phyloP scores from a whole-genome alignment of 2,797 vertebrate genomes.

The Syncerus caffer region DNA sequence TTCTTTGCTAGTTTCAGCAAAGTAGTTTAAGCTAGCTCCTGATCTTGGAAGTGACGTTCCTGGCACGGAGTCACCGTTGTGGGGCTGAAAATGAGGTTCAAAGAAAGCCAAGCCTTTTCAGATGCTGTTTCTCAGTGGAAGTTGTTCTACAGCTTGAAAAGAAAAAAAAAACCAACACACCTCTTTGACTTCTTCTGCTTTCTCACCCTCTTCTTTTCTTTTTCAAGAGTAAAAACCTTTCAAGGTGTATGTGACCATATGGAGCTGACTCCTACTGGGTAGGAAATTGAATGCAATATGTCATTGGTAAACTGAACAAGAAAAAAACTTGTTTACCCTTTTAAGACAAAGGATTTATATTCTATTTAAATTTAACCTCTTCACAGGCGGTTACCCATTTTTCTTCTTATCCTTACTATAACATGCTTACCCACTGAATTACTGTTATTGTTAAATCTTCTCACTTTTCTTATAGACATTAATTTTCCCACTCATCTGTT shows the following conservation, averaged over 20 bases:
- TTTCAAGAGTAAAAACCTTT: background rate
- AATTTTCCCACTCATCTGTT: background rate
- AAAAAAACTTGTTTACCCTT: background rate
- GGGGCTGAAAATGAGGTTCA: background rate
- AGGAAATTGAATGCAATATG: background rate
- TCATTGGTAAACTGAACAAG: conserved; percentile 3
- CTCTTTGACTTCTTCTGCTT: background rate
- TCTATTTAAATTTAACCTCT: background rate
- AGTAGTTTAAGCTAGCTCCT: background rate
- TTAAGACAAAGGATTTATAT: background rate
- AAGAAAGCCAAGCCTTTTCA: conserved; percentile 25
- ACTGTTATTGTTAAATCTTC: background rate
- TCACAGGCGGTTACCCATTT: background rate
- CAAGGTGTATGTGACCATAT: background rate
- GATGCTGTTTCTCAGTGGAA: background rate
- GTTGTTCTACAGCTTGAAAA: background rate
- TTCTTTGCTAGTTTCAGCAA: background rate
- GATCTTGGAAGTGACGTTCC: background rate
- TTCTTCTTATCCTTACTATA: background rate
- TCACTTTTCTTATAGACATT: background rate
- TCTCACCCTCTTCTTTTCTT: background rate
- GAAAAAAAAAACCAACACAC: background rate
- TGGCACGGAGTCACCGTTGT: conserved; percentile 8
- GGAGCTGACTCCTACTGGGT: background rate
- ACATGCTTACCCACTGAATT: background rate